Percentiles rank a stretch among this genome's conserved stretches.
These are phyloP conservation scores for Bradynema listronoti DNA, from an alignment of 1,140 invertebrate genomes.

Conservation along the genomic window DNA sequence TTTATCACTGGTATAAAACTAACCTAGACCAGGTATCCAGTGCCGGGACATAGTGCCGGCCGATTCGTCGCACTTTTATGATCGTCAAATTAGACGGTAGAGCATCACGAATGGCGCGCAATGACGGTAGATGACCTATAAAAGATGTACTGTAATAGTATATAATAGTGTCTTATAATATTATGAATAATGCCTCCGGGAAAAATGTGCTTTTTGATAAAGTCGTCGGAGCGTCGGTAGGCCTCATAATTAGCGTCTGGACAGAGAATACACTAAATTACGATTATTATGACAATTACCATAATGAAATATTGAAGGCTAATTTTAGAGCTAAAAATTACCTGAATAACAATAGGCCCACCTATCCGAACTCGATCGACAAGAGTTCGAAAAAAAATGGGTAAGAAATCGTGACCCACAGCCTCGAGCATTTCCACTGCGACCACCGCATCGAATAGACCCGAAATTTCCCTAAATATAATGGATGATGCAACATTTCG, in stretches of 20 bases:
- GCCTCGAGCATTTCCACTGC: slow-evolving; percentile 48
- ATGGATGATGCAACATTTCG: too few species aligned
- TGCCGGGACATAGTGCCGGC: slow-evolving; percentile 36
- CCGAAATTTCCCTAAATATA: slow-evolving; percentile 25
- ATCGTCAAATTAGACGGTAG: slow-evolving; percentile 16
- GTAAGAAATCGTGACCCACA: slow-evolving; percentile 42
- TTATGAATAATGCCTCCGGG: too few species aligned
- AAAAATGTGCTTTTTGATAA: slow-evolving; percentile 50
- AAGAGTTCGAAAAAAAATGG: slow-evolving; percentile 37
- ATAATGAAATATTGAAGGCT: background rate
- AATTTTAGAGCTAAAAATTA: slow-evolving; percentile 1
- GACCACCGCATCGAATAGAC: slow-evolving; percentile 33
- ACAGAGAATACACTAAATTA: slow-evolving; percentile 40
- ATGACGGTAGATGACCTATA: slow-evolving; percentile 3
- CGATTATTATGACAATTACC: slow-evolving; percentile 4
- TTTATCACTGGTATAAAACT: background rate
- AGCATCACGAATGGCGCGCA: slow-evolving; percentile 16
- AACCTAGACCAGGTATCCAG: slow-evolving; percentile 38
- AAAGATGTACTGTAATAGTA: too few species aligned
- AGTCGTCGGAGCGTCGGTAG: slow-evolving; percentile 36
- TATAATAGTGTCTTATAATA: too few species aligned
- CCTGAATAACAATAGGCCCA: slow-evolving; percentile 38
- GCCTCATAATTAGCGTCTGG: slow-evolving; percentile 40
- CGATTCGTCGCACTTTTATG: slow-evolving; percentile 26
- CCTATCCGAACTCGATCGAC: slow-evolving; percentile 29